These are phyloP conservation scores for Antitype chi DNA, from an alignment of 2,888 invertebrate genomes.

Conservation along the genomic window DNA sequence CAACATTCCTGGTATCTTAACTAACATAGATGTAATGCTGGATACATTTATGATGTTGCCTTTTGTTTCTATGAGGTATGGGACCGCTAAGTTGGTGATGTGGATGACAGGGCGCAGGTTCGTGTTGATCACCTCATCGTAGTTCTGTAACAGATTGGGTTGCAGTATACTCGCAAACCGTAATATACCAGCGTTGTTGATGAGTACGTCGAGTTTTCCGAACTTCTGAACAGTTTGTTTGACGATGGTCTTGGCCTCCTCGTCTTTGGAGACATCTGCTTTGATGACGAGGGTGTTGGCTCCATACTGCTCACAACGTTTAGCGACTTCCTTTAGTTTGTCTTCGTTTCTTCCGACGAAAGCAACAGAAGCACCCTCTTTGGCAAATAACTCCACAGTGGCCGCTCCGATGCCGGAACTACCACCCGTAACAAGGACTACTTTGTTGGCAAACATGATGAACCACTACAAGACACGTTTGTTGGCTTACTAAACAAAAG, in stretches of 20 bases:
- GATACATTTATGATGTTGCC: slow-evolving; percentile 73
- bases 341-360: slow-evolving; percentile 61
- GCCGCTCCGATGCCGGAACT: slow-evolving; percentile 70
- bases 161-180: slow-evolving; percentile 43
- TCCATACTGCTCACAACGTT: slow-evolving; percentile 21
- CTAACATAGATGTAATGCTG: slow-evolving; percentile 79
- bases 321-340: slow-evolving; percentile 56
- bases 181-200: slow-evolving; percentile 40
- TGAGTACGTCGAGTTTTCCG: slow-evolving; percentile 36
- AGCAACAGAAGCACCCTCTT: slow-evolving; percentile 61
- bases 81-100: slow-evolving; percentile 66
- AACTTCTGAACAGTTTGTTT: slow-evolving; percentile 34
- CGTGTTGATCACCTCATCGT: slow-evolving; percentile 65
- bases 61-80: slow-evolving; percentile 67
- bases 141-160: slow-evolving; percentile 55
- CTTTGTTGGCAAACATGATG: slow-evolving; percentile 63
- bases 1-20: slow-evolving; percentile 87
- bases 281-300: slow-evolving; percentile 30
- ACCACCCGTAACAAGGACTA: slow-evolving; percentile 67
- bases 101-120: slow-evolving; percentile 68
- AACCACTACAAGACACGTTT: not conserved
- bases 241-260: slow-evolving; percentile 41
- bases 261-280: slow-evolving; percentile 47
- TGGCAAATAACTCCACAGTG: slow-evolving; percentile 45
- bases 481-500: not conserved